Conservation (phyloP, 2,113 vertebrate species). For the Antechinus flavipes region DNA sequence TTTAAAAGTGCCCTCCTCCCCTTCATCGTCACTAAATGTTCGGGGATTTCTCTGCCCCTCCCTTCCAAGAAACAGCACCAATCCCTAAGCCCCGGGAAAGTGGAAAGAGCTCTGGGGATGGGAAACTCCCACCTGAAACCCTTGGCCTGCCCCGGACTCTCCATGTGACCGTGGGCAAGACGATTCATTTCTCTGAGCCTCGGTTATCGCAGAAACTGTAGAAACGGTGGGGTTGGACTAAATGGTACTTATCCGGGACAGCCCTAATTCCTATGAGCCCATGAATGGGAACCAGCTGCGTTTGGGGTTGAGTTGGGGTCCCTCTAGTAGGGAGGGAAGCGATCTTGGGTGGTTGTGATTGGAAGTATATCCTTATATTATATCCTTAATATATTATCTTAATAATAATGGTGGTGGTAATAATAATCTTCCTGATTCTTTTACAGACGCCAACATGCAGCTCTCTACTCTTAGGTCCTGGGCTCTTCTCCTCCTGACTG, state of each 20-base stretch:
- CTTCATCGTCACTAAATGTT: too few relatives aligned
- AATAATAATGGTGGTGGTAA: too few relatives aligned
- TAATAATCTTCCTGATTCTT: neutral
- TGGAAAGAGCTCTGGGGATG: neutral
- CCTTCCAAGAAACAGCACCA: neutral
- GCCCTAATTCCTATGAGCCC: neutral
- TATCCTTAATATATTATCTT: too few relatives aligned
- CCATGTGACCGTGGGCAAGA: too few relatives aligned
- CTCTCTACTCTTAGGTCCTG: slow-evolving; percentile 46
- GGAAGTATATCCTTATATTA: neutral
- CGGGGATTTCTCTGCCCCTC: neutral
- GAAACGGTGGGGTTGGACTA: neutral
- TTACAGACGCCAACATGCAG: slow-evolving; percentile 78
- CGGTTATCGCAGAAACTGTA: neutral
- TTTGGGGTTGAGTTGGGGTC: neutral
- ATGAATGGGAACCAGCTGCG: neutral
- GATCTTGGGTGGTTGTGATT: neutral
- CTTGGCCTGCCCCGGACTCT: too few relatives aligned
- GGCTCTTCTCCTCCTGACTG: slow-evolving; percentile 58
- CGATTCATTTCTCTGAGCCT: neutral
- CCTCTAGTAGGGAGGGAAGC: neutral
- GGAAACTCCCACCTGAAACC: neutral
- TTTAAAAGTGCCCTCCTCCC: too few relatives aligned
- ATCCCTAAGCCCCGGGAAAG: neutral
- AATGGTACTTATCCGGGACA: neutral